phyloP scores from a whole-genome alignment of 2,797 vertebrate genomes.

The Coluber constrictor region DNA sequence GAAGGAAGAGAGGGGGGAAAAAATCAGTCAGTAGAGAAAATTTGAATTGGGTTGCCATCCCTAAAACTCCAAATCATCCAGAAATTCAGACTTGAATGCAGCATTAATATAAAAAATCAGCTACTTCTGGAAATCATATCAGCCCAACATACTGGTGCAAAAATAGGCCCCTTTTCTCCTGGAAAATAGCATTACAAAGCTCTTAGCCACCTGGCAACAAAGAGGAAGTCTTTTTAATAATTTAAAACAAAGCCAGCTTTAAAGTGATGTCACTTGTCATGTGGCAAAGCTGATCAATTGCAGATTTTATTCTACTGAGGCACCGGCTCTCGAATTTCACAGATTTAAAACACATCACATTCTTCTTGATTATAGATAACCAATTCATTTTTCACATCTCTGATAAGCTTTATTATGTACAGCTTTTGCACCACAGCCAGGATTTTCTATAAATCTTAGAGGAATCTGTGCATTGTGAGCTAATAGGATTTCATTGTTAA shows the following conservation, averaged over 20 bases:
- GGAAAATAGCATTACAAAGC: not conserved
- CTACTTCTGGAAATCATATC: not conserved
- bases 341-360: not conserved
- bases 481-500: constrained; percentile 29
- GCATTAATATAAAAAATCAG: not conserved
- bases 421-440: not conserved
- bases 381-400: constrained; percentile 25
- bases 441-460: constrained; percentile 40
- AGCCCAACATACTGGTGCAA: not conserved
- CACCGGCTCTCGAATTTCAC: constrained; percentile 11
- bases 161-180: not conserved
- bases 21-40: not conserved
- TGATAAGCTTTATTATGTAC: constrained; percentile 24
- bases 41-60: not conserved
- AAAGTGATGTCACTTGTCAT: not conserved
- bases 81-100: not conserved
- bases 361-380: constrained; percentile 4
- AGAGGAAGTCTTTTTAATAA: not conserved
- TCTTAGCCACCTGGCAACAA: not conserved
- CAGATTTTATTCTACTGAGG: constrained; percentile 14
- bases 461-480: not conserved
- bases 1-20: not conserved
- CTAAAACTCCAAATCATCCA: not conserved
- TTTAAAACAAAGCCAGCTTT: constrained; percentile 1
- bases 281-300: not conserved